phyloP scores from a whole-genome alignment of 2,888 invertebrate genomes.

The Spodoptera exigua region DNA sequence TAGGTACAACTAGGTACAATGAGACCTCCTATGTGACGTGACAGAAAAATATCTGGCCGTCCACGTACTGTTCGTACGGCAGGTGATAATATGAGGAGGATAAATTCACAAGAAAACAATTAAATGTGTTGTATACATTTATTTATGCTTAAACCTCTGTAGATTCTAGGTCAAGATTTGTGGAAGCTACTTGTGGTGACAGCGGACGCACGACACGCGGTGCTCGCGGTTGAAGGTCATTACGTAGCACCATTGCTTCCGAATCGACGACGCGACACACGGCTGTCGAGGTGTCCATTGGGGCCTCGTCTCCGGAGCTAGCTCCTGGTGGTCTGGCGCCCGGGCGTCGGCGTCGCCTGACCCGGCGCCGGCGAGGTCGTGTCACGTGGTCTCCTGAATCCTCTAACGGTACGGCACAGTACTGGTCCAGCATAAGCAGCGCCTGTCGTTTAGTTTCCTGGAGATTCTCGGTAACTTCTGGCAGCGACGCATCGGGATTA shows the following conservation, averaged over 20 bases:
- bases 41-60: too few relatives aligned
- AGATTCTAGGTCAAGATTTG: neutral
- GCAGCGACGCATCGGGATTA: slow-evolving; percentile 5
- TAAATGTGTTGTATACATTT: neutral
- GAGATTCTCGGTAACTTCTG: slow-evolving; percentile 32
- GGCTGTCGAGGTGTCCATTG: neutral
- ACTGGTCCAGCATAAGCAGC: slow-evolving; percentile 49
- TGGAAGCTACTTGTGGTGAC: neutral
- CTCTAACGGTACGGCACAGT: slow-evolving; percentile 10
- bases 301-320: slow-evolving; percentile 2
- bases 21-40: too few relatives aligned
- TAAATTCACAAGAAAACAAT: too few relatives aligned
- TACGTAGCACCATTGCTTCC: slow-evolving; percentile 18
- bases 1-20: too few relatives aligned
- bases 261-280: neutral
- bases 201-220: slow-evolving; percentile 36
- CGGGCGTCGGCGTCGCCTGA: slow-evolving; percentile 28
- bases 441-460: slow-evolving; percentile 56
- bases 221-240: slow-evolving; percentile 27
- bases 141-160: slow-evolving; percentile 3
- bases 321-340: neutral
- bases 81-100: too few relatives aligned
- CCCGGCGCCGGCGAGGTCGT: slow-evolving; percentile 20
- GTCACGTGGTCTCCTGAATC: slow-evolving; percentile 1
- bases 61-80: too few relatives aligned